These are phyloP conservation scores for Folsomia manolachei DNA, from an alignment of 2,888 invertebrate genomes.

Conservation along the genomic window DNA sequence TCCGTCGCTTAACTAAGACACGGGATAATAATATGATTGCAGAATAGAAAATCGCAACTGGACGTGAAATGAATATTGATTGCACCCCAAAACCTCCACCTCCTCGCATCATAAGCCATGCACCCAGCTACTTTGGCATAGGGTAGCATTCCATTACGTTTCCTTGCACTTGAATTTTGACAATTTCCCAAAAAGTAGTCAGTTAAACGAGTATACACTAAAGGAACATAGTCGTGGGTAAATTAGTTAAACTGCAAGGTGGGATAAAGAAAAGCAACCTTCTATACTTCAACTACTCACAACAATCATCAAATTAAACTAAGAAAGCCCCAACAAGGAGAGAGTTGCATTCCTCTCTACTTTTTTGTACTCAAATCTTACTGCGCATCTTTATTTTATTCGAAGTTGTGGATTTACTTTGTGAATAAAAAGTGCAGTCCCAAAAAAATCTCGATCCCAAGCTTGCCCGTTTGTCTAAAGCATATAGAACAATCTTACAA, in stretches of 20 bases:
- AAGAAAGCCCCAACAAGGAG: no score
- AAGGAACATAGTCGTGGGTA: neutral
- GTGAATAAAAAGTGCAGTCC: constrained; percentile 2
- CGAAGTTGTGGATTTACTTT: neutral
- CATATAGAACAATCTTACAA: neutral
- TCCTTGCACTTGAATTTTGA: neutral
- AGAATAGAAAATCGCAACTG: neutral
- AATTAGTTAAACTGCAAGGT: no score
- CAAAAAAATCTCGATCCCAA: neutral
- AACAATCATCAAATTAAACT: no score
- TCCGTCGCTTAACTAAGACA: neutral
- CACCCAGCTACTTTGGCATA: neutral
- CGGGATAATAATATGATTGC: neutral
- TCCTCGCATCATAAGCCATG: neutral
- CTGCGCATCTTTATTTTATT: constrained; percentile 8
- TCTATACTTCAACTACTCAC: no score
- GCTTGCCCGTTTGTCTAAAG: no score
- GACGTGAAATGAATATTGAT: constrained; percentile 10
- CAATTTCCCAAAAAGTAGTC: neutral
- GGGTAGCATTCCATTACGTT: no score
- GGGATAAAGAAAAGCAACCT: neutral
- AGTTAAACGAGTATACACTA: neutral
- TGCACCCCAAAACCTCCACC: neutral
- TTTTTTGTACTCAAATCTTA: neutral
- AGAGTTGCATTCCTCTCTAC: neutral